Evolutionary conservation across 2,113 vertebrate genomes (phyloP).

Genomic region (Cottus gobio): DNA sequence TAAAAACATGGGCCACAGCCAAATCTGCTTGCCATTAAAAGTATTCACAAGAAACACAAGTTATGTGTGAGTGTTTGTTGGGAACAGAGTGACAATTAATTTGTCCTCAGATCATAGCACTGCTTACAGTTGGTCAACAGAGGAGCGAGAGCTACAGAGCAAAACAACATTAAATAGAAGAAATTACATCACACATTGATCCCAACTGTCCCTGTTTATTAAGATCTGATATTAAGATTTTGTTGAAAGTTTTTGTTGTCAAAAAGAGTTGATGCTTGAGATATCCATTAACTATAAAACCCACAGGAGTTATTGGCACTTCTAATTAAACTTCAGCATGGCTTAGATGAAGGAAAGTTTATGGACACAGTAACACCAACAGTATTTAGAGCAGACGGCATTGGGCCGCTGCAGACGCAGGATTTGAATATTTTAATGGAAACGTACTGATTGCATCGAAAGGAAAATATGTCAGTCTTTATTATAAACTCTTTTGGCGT

Average conservation of each 20-base stretch:
- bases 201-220: not conserved
- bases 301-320: constrained; percentile 17
- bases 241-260: not conserved
- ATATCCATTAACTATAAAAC: constrained; percentile 33
- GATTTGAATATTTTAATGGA: not conserved
- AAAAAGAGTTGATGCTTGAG: not conserved
- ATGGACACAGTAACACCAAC: not conserved
- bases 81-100: not conserved
- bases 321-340: constrained; percentile 37
- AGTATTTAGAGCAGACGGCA: not conserved
- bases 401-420: not conserved
- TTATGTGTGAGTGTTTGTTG: not conserved
- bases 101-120: constrained; percentile 3
- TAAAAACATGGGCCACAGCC: not conserved
- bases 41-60: not conserved
- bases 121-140: not conserved
- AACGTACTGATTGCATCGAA: not conserved
- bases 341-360: constrained; percentile 17
- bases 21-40: not conserved
- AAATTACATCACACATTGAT: not conserved
- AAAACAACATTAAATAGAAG: not conserved
- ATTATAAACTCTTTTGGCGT: not conserved
- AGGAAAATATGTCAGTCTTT: not conserved
- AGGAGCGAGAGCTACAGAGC: not conserved
- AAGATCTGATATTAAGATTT: not conserved